Conservation (phyloP, 2,888 invertebrate genomes). For the Enoplolaimus lenunculus region DNA sequence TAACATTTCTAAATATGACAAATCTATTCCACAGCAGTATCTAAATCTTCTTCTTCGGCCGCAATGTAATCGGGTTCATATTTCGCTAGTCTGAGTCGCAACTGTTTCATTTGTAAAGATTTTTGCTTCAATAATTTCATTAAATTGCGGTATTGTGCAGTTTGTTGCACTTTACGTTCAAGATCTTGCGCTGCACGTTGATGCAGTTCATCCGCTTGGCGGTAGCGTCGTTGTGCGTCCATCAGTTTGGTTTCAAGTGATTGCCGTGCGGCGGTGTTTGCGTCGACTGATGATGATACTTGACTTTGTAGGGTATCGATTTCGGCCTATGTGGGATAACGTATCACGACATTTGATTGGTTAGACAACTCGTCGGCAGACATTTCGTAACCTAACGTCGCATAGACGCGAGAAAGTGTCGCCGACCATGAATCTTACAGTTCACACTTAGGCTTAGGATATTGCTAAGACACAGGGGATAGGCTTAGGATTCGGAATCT, state of each 20-base stretch:
- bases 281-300: neutral
- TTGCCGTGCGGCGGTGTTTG: neutral
- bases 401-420: too few relatives aligned
- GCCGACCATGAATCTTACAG: too few relatives aligned
- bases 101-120: constrained; percentile 48
- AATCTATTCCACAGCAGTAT: too few relatives aligned
- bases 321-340: too few relatives aligned
- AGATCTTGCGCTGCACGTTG: constrained; percentile 50
- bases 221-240: constrained; percentile 43
- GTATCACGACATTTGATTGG: too few relatives aligned
- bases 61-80: constrained; percentile 26
- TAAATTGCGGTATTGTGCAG: constrained; percentile 49
- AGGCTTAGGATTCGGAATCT: too few relatives aligned
- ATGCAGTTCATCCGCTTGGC: constrained; percentile 46
- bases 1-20: too few relatives aligned
- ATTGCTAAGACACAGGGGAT: too few relatives aligned
- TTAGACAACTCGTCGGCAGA: too few relatives aligned
- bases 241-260: constrained; percentile 39
- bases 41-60: neutral
- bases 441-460: too few relatives aligned
- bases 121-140: constrained; percentile 50
- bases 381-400: too few relatives aligned
- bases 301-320: neutral
- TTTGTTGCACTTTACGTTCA: constrained; percentile 50
- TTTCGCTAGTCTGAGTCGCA: constrained; percentile 43